A percentile compares a stretch with the other conserved stretches of the same genome.
These are phyloP conservation scores for Lepidostoma basale DNA, from an alignment of 1,140 invertebrate species.

Conservation along the genomic window DNA sequence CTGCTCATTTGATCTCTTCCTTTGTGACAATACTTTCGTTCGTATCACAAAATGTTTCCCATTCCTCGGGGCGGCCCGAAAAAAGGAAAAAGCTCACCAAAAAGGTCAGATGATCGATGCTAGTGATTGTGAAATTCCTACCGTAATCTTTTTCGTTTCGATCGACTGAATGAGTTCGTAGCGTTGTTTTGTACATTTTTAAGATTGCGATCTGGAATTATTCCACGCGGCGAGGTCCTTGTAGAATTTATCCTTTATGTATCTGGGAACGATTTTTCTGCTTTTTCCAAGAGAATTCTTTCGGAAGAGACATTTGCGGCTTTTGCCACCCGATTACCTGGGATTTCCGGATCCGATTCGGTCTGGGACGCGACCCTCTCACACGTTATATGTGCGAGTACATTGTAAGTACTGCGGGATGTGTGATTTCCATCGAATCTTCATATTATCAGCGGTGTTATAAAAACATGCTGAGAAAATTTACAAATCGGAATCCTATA, in stretches of 20 bases:
- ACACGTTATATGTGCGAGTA: too few relatives aligned
- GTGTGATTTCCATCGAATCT: too few relatives aligned
- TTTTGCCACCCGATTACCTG: constrained; percentile 23
- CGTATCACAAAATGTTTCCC: not conserved
- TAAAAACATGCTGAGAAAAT: too few relatives aligned
- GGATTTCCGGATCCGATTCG: constrained; percentile 4
- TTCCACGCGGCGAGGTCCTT: not conserved
- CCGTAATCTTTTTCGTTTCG: constrained; percentile 1
- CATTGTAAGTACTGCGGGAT: too few relatives aligned
- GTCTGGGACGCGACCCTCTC: not conserved
- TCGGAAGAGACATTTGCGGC: constrained; percentile 23
- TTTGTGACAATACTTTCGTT: not conserved
- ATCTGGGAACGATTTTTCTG: constrained; percentile 1
- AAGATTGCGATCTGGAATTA: constrained; percentile 15
- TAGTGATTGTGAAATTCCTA: not conserved
- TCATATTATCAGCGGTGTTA: too few relatives aligned
- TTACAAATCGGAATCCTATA: too few relatives aligned
- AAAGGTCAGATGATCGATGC: constrained; percentile 4
- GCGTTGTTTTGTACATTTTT: constrained; percentile 18
- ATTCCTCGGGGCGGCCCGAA: not conserved
- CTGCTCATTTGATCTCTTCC: not conserved
- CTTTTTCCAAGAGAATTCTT: constrained; percentile 10
- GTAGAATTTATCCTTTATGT: constrained; percentile 14
- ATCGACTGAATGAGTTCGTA: not conserved
- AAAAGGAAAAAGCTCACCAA: not conserved